Percentiles rank a stretch among this genome's conserved stretches.
phyloP scores from a whole-genome alignment of 1,140 invertebrate genomes.

The Helicoverpa armigera region DNA sequence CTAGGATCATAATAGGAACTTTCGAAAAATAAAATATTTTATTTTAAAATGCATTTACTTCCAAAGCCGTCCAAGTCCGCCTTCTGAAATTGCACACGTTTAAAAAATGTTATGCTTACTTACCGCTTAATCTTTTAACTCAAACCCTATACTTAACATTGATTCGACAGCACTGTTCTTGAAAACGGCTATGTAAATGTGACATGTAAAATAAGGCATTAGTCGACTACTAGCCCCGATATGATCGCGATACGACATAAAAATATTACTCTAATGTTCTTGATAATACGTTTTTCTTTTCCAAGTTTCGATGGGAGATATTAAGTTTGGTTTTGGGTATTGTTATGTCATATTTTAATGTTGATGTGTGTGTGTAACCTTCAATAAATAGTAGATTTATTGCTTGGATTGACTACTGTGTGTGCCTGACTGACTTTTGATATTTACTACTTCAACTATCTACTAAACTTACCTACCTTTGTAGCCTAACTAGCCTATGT shows the following conservation, averaged over 20 bases:
- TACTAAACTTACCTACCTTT: too few species aligned
- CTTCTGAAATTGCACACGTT: background rate
- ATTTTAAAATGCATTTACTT: too few species aligned
- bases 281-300: conserved; percentile 21
- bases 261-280: conserved; percentile 33
- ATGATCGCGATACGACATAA: conserved; percentile 50
- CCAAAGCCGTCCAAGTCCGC: too few species aligned
- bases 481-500: too few species aligned
- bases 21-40: too few species aligned
- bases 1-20: too few species aligned
- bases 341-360: background rate
- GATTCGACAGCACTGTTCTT: conserved; percentile 74
- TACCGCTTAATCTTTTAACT: conserved; percentile 9
- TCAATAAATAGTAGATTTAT: too few species aligned
- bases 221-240: conserved; percentile 55
- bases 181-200: conserved; percentile 78
- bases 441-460: too few species aligned
- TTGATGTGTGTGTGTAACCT: background rate
- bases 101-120: background rate
- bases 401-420: too few species aligned
- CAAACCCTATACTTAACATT: conserved; percentile 50
- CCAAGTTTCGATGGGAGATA: conserved; percentile 9
- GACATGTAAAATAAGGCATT: conserved; percentile 79
- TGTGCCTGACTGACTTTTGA: too few species aligned
- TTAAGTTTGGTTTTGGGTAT: conserved; percentile 2